Evolutionary conservation across 2,797 vertebrate species (phyloP), one percentile per base, ranked within the genome.

Genomic region (Dendrocincla fuliginosa): DNA sequence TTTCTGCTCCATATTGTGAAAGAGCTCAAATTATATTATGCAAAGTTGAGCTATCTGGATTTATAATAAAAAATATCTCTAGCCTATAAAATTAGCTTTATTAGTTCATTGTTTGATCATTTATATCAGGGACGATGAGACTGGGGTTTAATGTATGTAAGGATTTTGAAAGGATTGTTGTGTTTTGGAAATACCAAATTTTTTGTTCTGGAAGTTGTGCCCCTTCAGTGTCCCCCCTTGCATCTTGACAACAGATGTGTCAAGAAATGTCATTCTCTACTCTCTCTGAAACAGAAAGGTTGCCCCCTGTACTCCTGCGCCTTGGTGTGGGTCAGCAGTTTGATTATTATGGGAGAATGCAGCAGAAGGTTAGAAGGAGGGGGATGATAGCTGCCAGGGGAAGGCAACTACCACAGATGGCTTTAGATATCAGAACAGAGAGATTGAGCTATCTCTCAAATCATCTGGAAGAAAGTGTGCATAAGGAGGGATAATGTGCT

Each of bases 171-270:
- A 73, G 4, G 13, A 64, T 19, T 23, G 2, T 19, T 61, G 8
- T 19, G 11, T 85, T 87, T 63, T 71, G 63, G 46, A 68, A 83
- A 71, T 37, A 52, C 0, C 15, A 57, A n/a, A 19, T 17, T 84
- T 44, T 59, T 23, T 0, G 1, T 52, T 80, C 32, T 47, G 61
- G 20, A 64, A 53, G 9, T 33, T 41, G 14, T 50, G 5, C 33
- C 63, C 63, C 3, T 53, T 32, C 0, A 0, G 9, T 12, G 22
- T 64, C 47, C 8, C 7, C 73, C 20, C 32, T 87, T 28, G 7
- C 22, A 25, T 35, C 8, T 67, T 28, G 55, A 17, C 32, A 65
- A 25, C 9, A 85, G 35, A 80, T 65, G 56, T 24, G 4, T 63
- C n/a, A 39, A 85, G 35, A 80, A 65, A 60, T 27, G 4, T 63